These are phyloP conservation scores for Epinephelus coioides DNA, from an alignment of 2,797 vertebrate species.

Conservation along the genomic window DNA sequence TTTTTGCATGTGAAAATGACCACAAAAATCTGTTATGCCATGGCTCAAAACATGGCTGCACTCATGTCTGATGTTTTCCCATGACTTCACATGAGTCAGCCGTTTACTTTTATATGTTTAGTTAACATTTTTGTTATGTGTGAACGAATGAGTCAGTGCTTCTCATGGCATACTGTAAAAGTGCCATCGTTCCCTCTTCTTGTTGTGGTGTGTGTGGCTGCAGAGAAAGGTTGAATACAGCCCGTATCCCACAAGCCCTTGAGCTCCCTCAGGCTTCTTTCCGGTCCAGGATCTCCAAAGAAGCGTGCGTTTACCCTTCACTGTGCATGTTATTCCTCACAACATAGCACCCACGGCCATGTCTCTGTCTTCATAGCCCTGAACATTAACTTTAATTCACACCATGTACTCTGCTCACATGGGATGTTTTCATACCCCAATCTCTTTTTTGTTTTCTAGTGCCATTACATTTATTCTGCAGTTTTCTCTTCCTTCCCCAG, in stretches of 20 bases:
- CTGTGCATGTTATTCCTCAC: slow-evolving; percentile 82
- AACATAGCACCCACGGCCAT: slow-evolving; percentile 79
- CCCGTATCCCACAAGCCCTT: slow-evolving; percentile 76
- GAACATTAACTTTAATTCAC: slow-evolving; percentile 78
- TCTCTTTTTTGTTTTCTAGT: slow-evolving; percentile 7
- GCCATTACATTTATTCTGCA: background rate
- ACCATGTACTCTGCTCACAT: slow-evolving; percentile 42
- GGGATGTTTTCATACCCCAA: slow-evolving; percentile 1
- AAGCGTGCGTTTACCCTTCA: slow-evolving; percentile 83
- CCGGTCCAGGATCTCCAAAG: slow-evolving; percentile 78
- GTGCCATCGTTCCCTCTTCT: slow-evolving; percentile 61
- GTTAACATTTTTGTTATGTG: slow-evolving; percentile 49
- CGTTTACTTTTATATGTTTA: slow-evolving; percentile 40
- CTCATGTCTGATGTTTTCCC: background rate
- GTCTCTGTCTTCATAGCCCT: slow-evolving; percentile 75
- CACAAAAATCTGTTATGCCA: background rate
- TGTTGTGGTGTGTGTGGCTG: slow-evolving; percentile 59
- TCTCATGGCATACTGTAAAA: slow-evolving; percentile 66
- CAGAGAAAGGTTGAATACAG: slow-evolving; percentile 84
- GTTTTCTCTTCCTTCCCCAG: background rate
- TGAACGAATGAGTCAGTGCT: slow-evolving; percentile 61
- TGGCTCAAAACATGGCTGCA: background rate
- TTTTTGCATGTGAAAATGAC: slow-evolving; percentile 17
- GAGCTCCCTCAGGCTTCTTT: slow-evolving; percentile 80
- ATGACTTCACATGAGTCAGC: slow-evolving; percentile 2